Evolutionary conservation across 2,113 vertebrate species (phyloP).

Genomic region (Proteles cristata): DNA sequence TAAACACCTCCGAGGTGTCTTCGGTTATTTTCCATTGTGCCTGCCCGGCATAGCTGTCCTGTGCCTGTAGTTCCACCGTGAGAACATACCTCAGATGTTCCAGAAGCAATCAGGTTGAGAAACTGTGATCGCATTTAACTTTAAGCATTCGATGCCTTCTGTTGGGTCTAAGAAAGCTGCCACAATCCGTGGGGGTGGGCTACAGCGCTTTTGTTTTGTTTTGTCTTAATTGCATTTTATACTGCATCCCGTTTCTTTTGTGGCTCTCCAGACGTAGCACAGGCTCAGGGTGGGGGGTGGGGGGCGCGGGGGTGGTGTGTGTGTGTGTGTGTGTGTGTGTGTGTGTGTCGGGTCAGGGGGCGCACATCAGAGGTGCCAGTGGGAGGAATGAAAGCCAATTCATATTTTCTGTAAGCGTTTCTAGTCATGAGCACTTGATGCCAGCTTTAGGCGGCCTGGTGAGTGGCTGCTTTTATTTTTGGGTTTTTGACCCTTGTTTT

Average conservation of each 20-base stretch:
- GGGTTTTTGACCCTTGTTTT: not conserved
- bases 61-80: not conserved
- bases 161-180: not conserved
- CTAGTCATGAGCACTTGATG: not conserved
- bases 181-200: not conserved
- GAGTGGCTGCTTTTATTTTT: not conserved
- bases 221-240: not conserved
- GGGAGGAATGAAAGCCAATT: not conserved
- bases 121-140: not conserved
- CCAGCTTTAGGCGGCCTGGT: conserved; percentile 7
- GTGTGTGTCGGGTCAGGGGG: not conserved
- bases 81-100: not conserved
- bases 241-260: not conserved
- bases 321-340: no score
- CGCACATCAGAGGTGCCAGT: not conserved
- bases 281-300: not conserved
- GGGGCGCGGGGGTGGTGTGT: no score
- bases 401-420: not conserved
- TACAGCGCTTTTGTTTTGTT: not conserved
- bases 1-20: not conserved
- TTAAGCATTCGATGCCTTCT: conserved; percentile 10
- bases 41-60: not conserved
- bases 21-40: not conserved
- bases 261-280: not conserved
- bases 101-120: not conserved